Conservation (phyloP, 2,113 vertebrate species). For the Forbesichthys agassizii region DNA sequence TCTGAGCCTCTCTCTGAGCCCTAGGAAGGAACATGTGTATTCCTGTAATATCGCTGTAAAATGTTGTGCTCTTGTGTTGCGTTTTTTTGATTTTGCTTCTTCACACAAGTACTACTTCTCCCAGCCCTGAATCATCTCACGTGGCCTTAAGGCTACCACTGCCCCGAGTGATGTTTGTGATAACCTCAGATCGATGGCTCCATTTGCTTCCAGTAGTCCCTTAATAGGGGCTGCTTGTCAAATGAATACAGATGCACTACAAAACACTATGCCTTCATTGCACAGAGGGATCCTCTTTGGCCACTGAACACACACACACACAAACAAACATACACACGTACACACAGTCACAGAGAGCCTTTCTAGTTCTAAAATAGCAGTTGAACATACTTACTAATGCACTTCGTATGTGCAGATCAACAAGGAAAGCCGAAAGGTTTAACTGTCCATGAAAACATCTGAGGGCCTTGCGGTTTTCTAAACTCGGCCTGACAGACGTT, state of each 20-base stretch:
- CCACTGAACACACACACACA: constrained; percentile 2
- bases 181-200: constrained; percentile 25
- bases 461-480: constrained; percentile 3
- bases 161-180: constrained; percentile 24
- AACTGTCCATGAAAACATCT: too few species aligned
- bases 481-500: constrained; percentile 28
- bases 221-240: constrained; percentile 33
- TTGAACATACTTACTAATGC: not conserved
- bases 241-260: constrained; percentile 40
- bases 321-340: not conserved
- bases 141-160: constrained; percentile 47
- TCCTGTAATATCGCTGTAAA: constrained; percentile 43
- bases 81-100: constrained; percentile 22
- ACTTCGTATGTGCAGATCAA: constrained; percentile 29
- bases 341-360: constrained; percentile 16
- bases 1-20: constrained; percentile 40
- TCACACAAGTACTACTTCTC: constrained; percentile 27
- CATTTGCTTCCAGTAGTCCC: constrained; percentile 30
- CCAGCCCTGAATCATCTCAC: constrained; percentile 34
- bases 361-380: constrained; percentile 26
- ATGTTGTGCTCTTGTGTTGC: constrained; percentile 41
- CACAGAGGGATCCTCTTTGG: constrained; percentile 13
- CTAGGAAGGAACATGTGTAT: constrained; percentile 38
- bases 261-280: constrained; percentile 57
- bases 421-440: not conserved